Evolutionary conservation across 1,140 invertebrate species (phyloP).

Genomic region (Drosophila ironensis): DNA sequence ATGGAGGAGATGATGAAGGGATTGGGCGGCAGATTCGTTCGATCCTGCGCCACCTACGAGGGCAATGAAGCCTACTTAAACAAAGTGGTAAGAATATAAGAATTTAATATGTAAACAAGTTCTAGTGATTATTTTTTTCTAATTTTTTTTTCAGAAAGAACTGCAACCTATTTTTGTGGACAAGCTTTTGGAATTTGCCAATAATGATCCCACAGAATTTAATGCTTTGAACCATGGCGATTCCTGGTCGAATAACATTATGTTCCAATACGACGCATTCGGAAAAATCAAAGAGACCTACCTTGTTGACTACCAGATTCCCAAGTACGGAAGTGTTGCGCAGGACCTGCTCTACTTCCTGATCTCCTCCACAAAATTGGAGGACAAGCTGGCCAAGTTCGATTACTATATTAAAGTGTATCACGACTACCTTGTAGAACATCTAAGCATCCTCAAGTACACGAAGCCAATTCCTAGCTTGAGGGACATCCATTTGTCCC

Average conservation of each 20-base stretch:
- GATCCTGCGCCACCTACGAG: conserved; percentile 37
- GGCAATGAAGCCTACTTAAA: conserved; percentile 52
- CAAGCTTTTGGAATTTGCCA: conserved; percentile 23
- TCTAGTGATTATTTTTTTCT: not conserved
- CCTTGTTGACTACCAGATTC: conserved; percentile 64
- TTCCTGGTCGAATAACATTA: conserved; percentile 83
- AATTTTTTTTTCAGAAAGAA: conserved; percentile 23
- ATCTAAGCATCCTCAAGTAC: conserved; percentile 60
- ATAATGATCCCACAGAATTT: conserved; percentile 82
- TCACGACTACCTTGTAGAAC: conserved; percentile 53
- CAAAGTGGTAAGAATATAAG: conserved; percentile 32
- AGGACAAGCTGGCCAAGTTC: conserved; percentile 67
- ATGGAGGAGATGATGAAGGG: conserved; percentile 40
- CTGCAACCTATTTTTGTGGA: conserved; percentile 21
- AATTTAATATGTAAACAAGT: not conserved
- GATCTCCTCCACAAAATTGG: conserved; percentile 60
- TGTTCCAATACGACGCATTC: conserved; percentile 84
- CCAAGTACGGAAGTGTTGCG: conserved; percentile 55
- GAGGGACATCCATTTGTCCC: conserved; percentile 48
- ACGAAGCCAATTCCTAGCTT: conserved; percentile 50
- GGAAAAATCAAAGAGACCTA: conserved; percentile 76
- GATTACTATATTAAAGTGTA: conserved; percentile 71
- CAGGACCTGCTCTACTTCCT: conserved; percentile 66
- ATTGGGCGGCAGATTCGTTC: conserved; percentile 24
- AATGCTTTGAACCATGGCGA: conserved; percentile 86